Evolutionary conservation across 2,888 invertebrate species (phyloP), one percentile per base, ranked within the genome.

Genomic region (Nemotelus nigrinus): DNA sequence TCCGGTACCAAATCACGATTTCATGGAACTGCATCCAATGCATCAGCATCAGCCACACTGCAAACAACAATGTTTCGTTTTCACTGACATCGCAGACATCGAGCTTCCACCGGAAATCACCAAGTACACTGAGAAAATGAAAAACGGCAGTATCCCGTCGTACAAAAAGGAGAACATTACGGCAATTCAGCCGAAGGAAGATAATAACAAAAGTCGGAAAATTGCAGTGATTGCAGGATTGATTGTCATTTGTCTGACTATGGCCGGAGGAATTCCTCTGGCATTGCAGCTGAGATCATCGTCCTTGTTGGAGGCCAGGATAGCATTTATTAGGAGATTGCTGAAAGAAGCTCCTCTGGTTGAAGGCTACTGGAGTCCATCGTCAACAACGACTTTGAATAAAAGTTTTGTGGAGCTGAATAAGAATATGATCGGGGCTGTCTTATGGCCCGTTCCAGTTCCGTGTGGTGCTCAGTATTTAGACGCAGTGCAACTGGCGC

Each of bases 401-500:
- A 75, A 77, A 58, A 86, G 84, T 78, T 79, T 84, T 3, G 83
- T 82, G 74, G 86, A 85, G 77, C 84, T 85, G 4, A 84, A 86
- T 76, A 81, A 87, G 86, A 90, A 90, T 88, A 84, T 91, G 87
- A 90, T 90, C 84, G 81, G 89, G 81, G 82, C 91, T 82, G 85
- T 87, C 5, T 82, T 88, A 4, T 87, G 86, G 86, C 87, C 88
- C 0, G 85, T 87, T 65, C 81, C 84, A 1, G 91, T 91, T 0
- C 89, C 89, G 0, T 93, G 93, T 82, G 89, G 89, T 50, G 88
- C 91, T 0, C 92, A 92, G 82, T 90, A 90, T 82, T 87, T 91
- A 81, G 92, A 93, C 82, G 91, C 92, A 0, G 91, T 92, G 0
- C 90, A 92, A 81, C 86, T 91, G 39, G 90, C 91, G 0, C 84